Conservation (phyloP, 2,113 vertebrate species). For the Danionella cerebrum region DNA sequence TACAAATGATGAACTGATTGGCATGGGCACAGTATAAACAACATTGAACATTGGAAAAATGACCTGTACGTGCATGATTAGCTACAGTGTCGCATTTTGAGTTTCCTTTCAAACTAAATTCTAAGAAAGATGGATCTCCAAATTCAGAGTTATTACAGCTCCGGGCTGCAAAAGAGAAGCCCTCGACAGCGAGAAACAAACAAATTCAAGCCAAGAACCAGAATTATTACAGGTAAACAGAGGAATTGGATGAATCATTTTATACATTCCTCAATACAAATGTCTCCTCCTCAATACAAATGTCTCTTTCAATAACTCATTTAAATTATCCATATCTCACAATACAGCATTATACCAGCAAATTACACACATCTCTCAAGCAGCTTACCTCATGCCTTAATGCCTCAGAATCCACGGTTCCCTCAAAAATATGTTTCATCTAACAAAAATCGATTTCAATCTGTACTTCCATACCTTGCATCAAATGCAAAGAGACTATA, state of each 20-base stretch:
- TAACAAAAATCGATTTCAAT: too few species aligned
- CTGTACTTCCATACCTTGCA: too few species aligned
- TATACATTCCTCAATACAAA: neutral
- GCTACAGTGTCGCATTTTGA: too few species aligned
- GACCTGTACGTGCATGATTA: neutral
- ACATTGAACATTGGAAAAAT: neutral
- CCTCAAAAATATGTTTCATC: too few species aligned
- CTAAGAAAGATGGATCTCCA: conserved; percentile 17
- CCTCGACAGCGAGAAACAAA: neutral
- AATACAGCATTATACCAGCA: neutral
- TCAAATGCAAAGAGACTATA: too few species aligned
- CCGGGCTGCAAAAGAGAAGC: conserved; percentile 2
- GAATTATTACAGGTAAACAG: neutral
- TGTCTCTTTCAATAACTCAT: too few species aligned
- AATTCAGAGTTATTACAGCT: neutral
- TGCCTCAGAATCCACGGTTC: too few species aligned
- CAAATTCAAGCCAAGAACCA: neutral
- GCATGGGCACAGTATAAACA: neutral
- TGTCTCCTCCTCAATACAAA: neutral
- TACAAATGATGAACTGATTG: neutral
- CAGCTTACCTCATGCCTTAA: neutral
- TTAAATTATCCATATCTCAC: neutral
- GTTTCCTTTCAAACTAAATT: conserved; percentile 1
- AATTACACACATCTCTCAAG: too few species aligned
- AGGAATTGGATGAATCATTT: neutral